Evolutionary conservation across 2,888 invertebrate species (phyloP).

Genomic region (Philaethria dido): DNA sequence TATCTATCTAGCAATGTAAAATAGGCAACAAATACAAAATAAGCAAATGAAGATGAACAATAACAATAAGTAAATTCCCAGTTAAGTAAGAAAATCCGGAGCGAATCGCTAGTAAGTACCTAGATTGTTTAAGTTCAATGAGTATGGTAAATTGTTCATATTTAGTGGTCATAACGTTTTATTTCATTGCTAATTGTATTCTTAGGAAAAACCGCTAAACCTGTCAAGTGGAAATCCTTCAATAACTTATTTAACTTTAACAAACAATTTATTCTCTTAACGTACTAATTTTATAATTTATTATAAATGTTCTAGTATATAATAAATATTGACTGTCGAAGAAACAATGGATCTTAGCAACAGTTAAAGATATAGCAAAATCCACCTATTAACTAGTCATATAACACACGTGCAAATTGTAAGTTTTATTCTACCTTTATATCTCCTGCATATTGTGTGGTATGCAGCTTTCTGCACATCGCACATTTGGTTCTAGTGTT

Average conservation of each 20-base stretch:
- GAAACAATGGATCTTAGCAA: conserved; percentile 14
- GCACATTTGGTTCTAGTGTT: too few relatives aligned
- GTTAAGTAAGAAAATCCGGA: neutral
- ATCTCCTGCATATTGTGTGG: too few relatives aligned
- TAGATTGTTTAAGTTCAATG: conserved; percentile 12
- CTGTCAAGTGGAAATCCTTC: conserved; percentile 7
- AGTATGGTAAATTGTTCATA: neutral
- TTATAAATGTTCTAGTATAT: neutral
- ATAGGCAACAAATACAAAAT: too few relatives aligned
- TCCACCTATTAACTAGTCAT: neutral
- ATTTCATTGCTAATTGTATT: conserved; percentile 15
- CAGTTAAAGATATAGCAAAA: too few relatives aligned
- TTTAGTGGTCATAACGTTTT: conserved; percentile 3
- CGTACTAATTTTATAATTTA: conserved; percentile 10
- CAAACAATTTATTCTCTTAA: conserved; percentile 7
- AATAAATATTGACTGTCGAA: neutral
- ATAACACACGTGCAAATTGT: neutral
- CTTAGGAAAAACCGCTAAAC: conserved; percentile 11
- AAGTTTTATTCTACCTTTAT: too few relatives aligned
- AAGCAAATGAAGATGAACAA: neutral
- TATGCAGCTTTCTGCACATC: too few relatives aligned
- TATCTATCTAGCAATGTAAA: too few relatives aligned
- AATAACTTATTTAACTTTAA: conserved; percentile 17
- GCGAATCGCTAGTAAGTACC: neutral
- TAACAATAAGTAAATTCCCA: neutral